Evolutionary conservation across 2,888 invertebrate genomes (phyloP).

Genomic region (Linnaemya tessellans): DNA sequence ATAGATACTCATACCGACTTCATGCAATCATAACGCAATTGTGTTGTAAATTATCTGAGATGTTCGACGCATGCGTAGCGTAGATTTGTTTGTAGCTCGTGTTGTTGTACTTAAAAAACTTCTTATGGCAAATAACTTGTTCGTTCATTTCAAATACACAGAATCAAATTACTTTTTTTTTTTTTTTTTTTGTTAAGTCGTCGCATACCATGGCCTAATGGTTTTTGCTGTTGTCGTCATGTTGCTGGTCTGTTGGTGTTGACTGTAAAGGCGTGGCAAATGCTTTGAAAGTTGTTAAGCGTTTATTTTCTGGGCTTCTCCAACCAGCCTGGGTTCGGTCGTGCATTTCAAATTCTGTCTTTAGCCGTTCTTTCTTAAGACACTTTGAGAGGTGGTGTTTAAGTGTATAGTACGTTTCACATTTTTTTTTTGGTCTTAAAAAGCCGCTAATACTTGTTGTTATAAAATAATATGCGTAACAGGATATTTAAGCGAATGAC

Average conservation of each 20-base stretch:
- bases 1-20: slow-evolving; percentile 45
- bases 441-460: slow-evolving; percentile 57
- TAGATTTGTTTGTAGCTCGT: slow-evolving; percentile 66
- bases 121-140: slow-evolving; percentile 39
- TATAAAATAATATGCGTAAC: slow-evolving; percentile 70
- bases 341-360: slow-evolving; percentile 66
- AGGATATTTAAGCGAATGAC: slow-evolving; percentile 63
- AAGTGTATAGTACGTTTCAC: slow-evolving; percentile 7
- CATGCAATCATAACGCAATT: slow-evolving; percentile 51
- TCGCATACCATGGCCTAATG: slow-evolving; percentile 56
- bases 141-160: slow-evolving; percentile 32
- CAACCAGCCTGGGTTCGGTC: slow-evolving; percentile 52
- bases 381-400: slow-evolving; percentile 40
- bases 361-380: slow-evolving; percentile 22
- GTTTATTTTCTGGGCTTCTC: slow-evolving; percentile 49
- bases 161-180: slow-evolving; percentile 60
- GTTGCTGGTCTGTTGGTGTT: slow-evolving; percentile 36
- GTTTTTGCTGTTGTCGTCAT: slow-evolving; percentile 24
- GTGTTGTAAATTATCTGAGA: slow-evolving; percentile 57
- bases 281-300: slow-evolving; percentile 24
- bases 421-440: slow-evolving; percentile 19
- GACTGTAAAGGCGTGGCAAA: slow-evolving; percentile 68
- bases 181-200: too few species aligned
- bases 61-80: slow-evolving; percentile 72
- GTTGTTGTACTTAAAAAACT: slow-evolving; percentile 42